A percentile compares a stretch with the other conserved stretches of the same genome.
phyloP scores from a whole-genome alignment of 2,888 invertebrate species.

The Diploptera punctata region DNA sequence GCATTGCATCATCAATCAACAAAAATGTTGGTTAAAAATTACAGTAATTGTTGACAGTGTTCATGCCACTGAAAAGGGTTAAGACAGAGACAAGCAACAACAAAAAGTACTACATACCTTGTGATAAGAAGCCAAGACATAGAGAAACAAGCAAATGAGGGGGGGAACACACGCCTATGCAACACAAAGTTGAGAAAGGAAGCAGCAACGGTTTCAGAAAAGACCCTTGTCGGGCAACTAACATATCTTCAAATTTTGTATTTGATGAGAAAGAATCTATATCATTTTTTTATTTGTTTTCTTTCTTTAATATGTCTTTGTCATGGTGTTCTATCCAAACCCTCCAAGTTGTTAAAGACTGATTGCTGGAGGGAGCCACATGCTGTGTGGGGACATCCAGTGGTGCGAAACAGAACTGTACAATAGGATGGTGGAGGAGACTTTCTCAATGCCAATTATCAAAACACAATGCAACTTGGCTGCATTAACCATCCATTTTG shows the following conservation, averaged over 20 bases:
- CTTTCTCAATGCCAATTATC: slow-evolving; percentile 28
- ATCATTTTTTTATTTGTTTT: background rate
- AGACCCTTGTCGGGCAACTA: slow-evolving; percentile 72
- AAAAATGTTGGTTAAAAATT: background rate
- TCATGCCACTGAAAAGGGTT: slow-evolving; percentile 21
- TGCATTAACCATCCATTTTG: background rate
- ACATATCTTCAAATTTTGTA: slow-evolving; percentile 48
- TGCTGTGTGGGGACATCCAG: slow-evolving; percentile 22
- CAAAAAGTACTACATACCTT: slow-evolving; percentile 29
- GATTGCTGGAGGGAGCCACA: slow-evolving; percentile 31
- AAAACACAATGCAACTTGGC: slow-evolving; percentile 6
- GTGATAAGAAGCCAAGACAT: slow-evolving; percentile 30
- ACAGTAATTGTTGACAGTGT: background rate
- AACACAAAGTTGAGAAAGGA: slow-evolving; percentile 35
- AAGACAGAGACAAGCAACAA: slow-evolving; percentile 19
- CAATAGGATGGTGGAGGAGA: slow-evolving; percentile 17
- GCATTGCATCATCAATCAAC: slow-evolving; percentile 5
- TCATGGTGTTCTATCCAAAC: slow-evolving; percentile 27
- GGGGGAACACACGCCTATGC: slow-evolving; percentile 27
- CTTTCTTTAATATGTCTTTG: slow-evolving; percentile 14
- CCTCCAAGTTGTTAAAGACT: slow-evolving; percentile 43
- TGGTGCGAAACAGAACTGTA: slow-evolving; percentile 13
- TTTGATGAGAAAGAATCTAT: slow-evolving; percentile 6
- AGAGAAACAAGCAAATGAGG: slow-evolving; percentile 25
- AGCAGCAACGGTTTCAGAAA: slow-evolving; percentile 70